Base-by-base conservation (phyloP, 2,888 invertebrate species). In the Tenthredo livida region DNA sequence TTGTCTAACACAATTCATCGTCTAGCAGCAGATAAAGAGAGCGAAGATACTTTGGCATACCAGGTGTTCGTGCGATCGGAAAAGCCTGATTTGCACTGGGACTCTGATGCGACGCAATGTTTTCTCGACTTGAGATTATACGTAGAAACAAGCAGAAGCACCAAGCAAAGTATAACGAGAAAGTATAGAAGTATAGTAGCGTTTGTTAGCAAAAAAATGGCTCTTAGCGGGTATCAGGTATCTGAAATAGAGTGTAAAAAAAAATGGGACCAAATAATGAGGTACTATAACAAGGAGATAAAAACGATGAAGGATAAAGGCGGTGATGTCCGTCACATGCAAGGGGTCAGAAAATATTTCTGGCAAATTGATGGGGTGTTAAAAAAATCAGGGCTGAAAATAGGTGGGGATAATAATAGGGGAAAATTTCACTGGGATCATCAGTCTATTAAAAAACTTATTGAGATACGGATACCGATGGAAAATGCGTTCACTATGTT, bases 401-500 rank as follows among this genome's bases (percentile, higher is more conserved):
- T 9, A 15, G 25, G 61, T 7, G 17, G 29, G 3, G 7, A 65
- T 2, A 15, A 65, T 2, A 1, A 43, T 4, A 3, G 37, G 2
- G 21, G 3, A 17, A 33, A 67, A 21, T 83, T 83, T 17, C 0
- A 10, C 5, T 83, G 83, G 83, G 61, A 25, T 15, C n/a, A 70
- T 7, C 43, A 70, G 6, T 29, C 83, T 7, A 10, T 70, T 6
- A 65, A 17, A 65, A 47, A 17, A 25, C 47, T 83, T 4, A 83
- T 83, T 29, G 25, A 17, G 17, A 83, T 83, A 29, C 67, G 83
- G 50, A 67, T 83, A 1, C 67, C 83, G 7, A 83, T 83, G 83
- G 83, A 67, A 17, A 47, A 65, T 17, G 83, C 83, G 0, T 83
- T 83, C 15, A 12, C 50, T n/a, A 33, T 70, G 83, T 83, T 83